phyloP scores from a whole-genome alignment of 2,888 invertebrate genomes.

The Plebejus argus region DNA sequence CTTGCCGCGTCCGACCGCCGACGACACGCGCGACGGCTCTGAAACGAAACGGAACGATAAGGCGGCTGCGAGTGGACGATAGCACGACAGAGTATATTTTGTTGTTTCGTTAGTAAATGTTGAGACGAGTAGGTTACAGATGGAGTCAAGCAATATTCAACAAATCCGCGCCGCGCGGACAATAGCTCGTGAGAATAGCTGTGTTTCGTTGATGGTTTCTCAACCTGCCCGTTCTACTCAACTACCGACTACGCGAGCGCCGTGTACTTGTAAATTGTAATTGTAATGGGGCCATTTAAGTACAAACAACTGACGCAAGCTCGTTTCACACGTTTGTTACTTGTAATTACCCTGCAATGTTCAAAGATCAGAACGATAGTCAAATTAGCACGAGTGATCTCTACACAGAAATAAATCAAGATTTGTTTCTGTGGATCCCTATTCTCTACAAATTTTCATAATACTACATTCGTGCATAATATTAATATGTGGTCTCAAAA shows the following conservation, averaged over 20 bases:
- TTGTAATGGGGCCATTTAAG: slow-evolving; percentile 3
- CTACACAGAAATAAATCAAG: neutral
- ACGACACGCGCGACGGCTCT: slow-evolving; percentile 72
- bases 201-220: neutral
- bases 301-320: slow-evolving; percentile 15
- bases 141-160: neutral
- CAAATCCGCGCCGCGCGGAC: neutral
- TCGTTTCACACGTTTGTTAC: neutral
- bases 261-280: neutral
- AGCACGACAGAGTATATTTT: neutral
- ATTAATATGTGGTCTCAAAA: neutral
- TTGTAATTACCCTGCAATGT: neutral
- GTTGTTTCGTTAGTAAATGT: neutral
- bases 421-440: neutral
- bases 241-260: neutral
- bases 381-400: neutral
- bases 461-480: neutral
- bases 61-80: neutral
- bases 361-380: neutral
- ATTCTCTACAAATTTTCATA: neutral
- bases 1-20: slow-evolving; percentile 70
- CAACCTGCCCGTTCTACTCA: neutral
- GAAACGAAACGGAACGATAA: slow-evolving; percentile 38
- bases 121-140: neutral
- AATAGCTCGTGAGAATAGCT: neutral